Base-by-base conservation (phyloP, 2,797 vertebrate genomes). In the Epinephelus coioides region DNA sequence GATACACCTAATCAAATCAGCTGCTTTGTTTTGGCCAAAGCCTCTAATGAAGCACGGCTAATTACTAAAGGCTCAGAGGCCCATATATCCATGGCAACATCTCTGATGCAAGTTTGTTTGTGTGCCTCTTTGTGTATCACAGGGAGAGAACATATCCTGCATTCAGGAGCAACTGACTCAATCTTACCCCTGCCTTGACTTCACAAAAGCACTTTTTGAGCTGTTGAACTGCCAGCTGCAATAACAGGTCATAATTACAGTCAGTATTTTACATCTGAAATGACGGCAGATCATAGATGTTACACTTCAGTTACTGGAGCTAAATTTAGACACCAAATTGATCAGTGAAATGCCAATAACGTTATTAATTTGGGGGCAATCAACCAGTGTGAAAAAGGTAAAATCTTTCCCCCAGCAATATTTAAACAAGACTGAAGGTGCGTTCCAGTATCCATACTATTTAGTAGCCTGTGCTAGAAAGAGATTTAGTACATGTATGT, bases 31-130 rank as follows among this genome's bases (percentile, higher is more conserved):
- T 90, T 88, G 84, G 66, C 84, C 83, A 62, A 70, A 69, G 82
- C 71, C 79, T 90, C 85, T 84, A 56, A 89, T 10, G 90, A 83
- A 85, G 84, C 88, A 62, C 40, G 60, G 90, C 89, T 91, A 93
- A 94, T 94, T 92, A 90, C 74, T n/a, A 27, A 72, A 76, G 75
- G 56, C 88, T 82, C 90, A 88, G 82, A 85, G 86, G 91, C 40
- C 62, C 78, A 54, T 44, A 89, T 91, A 92, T 88, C 94, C 94
- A 95, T 94, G 89, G 92, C 84, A 95, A 95, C 93, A 81, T 68
- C 55, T 76, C 82, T 90, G 88, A 91, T 92, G 91, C 87, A 88
- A 84, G 74, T 92, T 91, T 91, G 88, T 91, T 86, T 90, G 55
- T 90, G 55, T 85, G 71, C 60, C 74, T 55, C 64, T 81, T 79